Base-by-base conservation (phyloP, 2,888 invertebrate genomes). In the Mesorhabditis belari region DNA sequence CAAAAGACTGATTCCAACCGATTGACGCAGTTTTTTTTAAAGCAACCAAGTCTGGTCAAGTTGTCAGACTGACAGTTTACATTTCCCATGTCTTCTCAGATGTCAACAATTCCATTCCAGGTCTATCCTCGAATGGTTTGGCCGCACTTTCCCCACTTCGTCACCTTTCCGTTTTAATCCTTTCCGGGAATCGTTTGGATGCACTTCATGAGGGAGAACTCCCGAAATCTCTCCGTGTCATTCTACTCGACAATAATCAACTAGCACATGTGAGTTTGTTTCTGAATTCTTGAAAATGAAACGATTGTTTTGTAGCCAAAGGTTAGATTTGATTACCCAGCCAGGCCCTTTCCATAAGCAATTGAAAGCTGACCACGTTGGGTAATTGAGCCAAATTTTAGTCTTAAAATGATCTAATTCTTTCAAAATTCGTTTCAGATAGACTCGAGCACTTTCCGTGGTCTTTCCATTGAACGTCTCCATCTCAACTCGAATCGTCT, bases 131-230 rank as follows among this genome's bases (percentile, higher is more conserved):
- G 64, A 68, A 68, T 44, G 53, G 57, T 0, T 29, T 51, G 1
- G 61, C 72, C 4, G 67, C 82, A 17, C 81, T 83, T 63, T 64
- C 74, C 3, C 72, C 83, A 59, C 72, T 73, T 27, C 75, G 64
- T 23, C 68, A 80, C n/a, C 77, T 84, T 29, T 74, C 78, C 9
- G 79, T 80, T 61, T 73, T 84, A 12, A 83, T 83, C 80, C 65
- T 84, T 5, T 83, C 84, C 4, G 73, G 80, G 65, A 84, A 84
- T 65, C 66, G 74, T 3, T 56, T 67, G 9, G 55, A 58, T 0
- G 54, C 57, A 6, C 63, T 73, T 12, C 57, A 64, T 26, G 55
- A 66, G 12, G 61, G 63, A 19, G 72, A 74, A 26, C 65, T 74
- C n/a, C 72, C 72, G 17, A 58, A 61, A 9, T 57, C 69, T 0